Evolutionary conservation across 2,797 vertebrate genomes (phyloP).

Genomic region (Tangara arthus): DNA sequence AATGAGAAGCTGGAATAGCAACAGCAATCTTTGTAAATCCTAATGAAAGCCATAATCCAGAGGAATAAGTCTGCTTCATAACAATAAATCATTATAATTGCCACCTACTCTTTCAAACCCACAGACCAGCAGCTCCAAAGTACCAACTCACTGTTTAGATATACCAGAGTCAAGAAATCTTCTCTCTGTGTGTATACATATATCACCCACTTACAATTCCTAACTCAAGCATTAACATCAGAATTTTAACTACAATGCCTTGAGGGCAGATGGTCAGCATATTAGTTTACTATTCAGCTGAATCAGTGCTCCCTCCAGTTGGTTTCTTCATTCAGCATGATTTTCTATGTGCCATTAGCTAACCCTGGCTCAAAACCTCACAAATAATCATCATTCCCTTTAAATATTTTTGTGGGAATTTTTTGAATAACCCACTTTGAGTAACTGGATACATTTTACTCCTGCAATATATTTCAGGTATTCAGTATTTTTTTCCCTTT

Average conservation of each 20-base stretch:
- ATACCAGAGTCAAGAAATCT: background rate
- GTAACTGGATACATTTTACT: background rate
- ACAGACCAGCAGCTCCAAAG: background rate
- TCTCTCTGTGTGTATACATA: background rate
- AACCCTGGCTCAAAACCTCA: background rate
- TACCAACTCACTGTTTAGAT: background rate
- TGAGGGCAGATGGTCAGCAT: constrained; percentile 19
- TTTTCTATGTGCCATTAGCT: background rate
- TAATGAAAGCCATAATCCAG: constrained; percentile 7
- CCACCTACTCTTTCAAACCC: background rate
- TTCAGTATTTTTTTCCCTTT: background rate
- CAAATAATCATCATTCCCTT: background rate
- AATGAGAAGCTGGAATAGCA: background rate
- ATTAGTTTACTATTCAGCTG: background rate
- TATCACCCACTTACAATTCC: background rate
- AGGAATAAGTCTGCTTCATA: background rate
- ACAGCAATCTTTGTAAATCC: background rate
- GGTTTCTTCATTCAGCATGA: background rate
- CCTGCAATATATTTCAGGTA: background rate
- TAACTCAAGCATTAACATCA: background rate
- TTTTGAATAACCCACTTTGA: background rate
- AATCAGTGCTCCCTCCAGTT: background rate
- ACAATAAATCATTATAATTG: background rate
- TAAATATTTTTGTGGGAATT: background rate
- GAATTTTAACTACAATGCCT: constrained; percentile 30